Conservation (phyloP, 1,140 invertebrate genomes). For the Archivesica marissinica region DNA sequence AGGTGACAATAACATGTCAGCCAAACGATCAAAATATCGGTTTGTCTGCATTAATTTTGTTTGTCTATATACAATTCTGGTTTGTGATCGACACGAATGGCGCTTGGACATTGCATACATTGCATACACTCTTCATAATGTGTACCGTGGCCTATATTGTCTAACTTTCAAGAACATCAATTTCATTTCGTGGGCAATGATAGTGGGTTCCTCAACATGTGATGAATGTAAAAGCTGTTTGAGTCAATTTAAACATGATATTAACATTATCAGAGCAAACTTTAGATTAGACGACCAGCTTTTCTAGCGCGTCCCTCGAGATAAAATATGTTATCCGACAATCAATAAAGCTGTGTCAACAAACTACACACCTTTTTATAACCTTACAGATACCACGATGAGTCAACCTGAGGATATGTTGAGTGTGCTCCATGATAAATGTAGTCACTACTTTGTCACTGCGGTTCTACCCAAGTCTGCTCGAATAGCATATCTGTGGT, state of each 20-base stretch:
- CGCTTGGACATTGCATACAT: too few species aligned
- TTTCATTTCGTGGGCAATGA: too few species aligned
- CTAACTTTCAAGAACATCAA: too few species aligned
- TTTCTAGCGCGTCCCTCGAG: neutral
- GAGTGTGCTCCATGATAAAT: neutral
- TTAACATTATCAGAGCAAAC: neutral
- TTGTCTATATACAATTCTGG: too few species aligned
- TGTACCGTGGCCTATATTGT: too few species aligned
- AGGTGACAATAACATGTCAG: too few species aligned
- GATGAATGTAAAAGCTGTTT: too few species aligned
- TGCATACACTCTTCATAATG: too few species aligned
- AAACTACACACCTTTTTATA: neutral
- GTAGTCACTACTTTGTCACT: neutral
- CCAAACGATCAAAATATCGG: too few species aligned
- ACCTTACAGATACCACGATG: neutral
- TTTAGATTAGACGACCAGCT: neutral
- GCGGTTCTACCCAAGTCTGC: neutral
- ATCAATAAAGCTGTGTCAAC: conserved; percentile 16
- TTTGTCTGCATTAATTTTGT: too few species aligned
- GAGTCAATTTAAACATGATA: neutral
- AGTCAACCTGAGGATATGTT: neutral
- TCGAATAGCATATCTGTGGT: neutral
- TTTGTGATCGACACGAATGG: too few species aligned
- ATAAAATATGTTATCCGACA: neutral
- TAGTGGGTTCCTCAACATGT: too few species aligned